These are phyloP conservation scores for Lithosia quadra DNA, from an alignment of 2,888 invertebrate species.

Conservation along the genomic window DNA sequence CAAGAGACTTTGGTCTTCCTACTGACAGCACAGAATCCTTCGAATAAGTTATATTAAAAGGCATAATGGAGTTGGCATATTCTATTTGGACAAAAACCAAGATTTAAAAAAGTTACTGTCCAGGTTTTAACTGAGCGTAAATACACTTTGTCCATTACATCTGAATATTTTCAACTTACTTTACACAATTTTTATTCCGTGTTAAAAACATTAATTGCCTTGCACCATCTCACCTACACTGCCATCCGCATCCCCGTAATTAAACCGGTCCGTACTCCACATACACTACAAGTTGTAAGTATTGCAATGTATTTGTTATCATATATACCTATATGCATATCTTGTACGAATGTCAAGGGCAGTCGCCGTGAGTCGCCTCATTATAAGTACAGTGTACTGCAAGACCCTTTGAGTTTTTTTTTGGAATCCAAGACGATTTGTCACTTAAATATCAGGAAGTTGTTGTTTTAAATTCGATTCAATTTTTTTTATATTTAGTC, in stretches of 20 bases:
- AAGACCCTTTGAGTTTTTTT: neutral
- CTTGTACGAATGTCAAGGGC: conserved; percentile 15
- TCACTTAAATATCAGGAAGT: neutral
- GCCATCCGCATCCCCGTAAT: neutral
- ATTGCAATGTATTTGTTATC: neutral
- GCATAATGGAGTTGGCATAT: too few relatives aligned
- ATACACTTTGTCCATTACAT: too few relatives aligned
- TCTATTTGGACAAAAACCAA: too few relatives aligned
- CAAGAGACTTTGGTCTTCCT: too few relatives aligned
- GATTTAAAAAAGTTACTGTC: too few relatives aligned
- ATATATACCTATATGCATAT: neutral
- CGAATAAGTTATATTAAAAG: too few relatives aligned
- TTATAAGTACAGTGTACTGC: neutral
- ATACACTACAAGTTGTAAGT: conserved; percentile 9
- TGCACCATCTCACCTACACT: neutral
- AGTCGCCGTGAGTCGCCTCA: neutral
- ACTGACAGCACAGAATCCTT: too few relatives aligned
- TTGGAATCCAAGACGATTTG: neutral
- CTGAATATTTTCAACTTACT: too few relatives aligned
- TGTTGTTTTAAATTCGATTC: neutral
- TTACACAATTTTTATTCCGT: too few relatives aligned
- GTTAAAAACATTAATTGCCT: neutral
- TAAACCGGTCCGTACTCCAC: conserved; percentile 9
- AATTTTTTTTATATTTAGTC: neutral
- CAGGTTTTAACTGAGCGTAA: too few relatives aligned